Evolutionary conservation across 2,113 vertebrate genomes (phyloP).

Genomic region (Epinephelus lanceolatus): DNA sequence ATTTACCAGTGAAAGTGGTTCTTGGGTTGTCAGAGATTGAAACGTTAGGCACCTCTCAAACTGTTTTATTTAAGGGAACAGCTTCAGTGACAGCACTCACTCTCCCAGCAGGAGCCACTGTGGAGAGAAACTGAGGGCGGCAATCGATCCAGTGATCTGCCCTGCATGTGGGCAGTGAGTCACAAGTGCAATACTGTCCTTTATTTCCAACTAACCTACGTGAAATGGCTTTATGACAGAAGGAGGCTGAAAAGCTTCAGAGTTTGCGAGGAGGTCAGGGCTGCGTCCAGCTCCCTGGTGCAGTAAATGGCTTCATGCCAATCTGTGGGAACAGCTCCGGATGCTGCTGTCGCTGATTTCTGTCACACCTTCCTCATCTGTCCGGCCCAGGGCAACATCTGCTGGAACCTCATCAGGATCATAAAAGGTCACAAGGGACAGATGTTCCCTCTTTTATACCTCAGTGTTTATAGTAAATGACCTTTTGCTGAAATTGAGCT

Average conservation of each 20-base stretch:
- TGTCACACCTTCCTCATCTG: constrained; percentile 65
- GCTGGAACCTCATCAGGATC: constrained; percentile 44
- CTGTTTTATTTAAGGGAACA: constrained; percentile 33
- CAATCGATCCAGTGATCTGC: constrained; percentile 64
- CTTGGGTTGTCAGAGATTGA: background rate
- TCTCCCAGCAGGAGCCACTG: constrained; percentile 20
- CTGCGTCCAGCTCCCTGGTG: constrained; percentile 65
- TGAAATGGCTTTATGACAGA: constrained; percentile 62
- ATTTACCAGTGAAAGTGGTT: background rate
- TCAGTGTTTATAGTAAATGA: constrained; percentile 34
- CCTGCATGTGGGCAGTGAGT: constrained; percentile 65
- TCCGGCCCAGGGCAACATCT: constrained; percentile 55
- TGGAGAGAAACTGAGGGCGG: constrained; percentile 51
- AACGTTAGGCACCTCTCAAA: constrained; percentile 25
- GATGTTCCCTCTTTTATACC: constrained; percentile 39
- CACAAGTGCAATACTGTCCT: constrained; percentile 55
- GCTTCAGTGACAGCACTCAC: constrained; percentile 18
- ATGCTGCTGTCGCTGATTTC: constrained; percentile 59
- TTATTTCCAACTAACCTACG: constrained; percentile 71
- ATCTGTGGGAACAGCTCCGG: constrained; percentile 37
- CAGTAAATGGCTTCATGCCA: constrained; percentile 67
- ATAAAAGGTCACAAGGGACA: constrained; percentile 43
- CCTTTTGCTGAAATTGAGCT: constrained; percentile 26
- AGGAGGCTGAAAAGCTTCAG: constrained; percentile 54
- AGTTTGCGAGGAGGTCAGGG: constrained; percentile 68